Base-by-base conservation (phyloP, 2,888 invertebrate species). In the Meteorus cinctellus region DNA sequence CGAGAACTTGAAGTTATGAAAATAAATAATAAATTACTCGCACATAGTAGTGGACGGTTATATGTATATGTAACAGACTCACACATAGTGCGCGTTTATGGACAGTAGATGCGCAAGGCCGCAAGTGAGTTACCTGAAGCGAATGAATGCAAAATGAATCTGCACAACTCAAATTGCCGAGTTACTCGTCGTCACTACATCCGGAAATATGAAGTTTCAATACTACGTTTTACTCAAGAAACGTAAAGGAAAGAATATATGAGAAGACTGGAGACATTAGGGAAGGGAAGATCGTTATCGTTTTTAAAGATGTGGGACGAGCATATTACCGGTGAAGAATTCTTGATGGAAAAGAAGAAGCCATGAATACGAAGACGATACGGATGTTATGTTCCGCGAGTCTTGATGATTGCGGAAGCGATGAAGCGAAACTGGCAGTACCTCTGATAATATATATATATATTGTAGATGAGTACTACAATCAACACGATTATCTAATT, bases 41-140 rank as follows among this genome's bases (percentile, higher is more conserved):
- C 45, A 45, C 27, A 55, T 59, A 36, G 59, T 70, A 59, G 16
- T 36, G 27, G 1, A n/a, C 19, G 34, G 36, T 74, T 67, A n/a
- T 41, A 36, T 60, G 45, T 77, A 77, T 77, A 75, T 67, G 72
- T 62, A 72, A 55, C 74, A 76, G 66, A 60, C 72, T 70, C 51
- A 48, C 73, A 78, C 73, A 80, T 77, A 76, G 76, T 78, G 60
- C 72, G 68, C 60, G 69, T 76, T 77, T 75, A 76, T 78, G 74
- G 72, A 76, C 68, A 75, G 77, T 76, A 68, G 72, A 74, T 72
- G 74, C 60, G 66, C 80, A 79, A 76, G 73, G 80, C 79, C 75
- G 66, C 77, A 63, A 71, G 67, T 55, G 19, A 77, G 51, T 68
- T 60, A 71, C 69, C 63, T 63, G 19, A 63, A 68, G 63, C 51